Percentiles rank a stretch among this genome's conserved stretches.
phyloP scores from a whole-genome alignment of 2,797 vertebrate species.

The Champsocephalus esox region DNA sequence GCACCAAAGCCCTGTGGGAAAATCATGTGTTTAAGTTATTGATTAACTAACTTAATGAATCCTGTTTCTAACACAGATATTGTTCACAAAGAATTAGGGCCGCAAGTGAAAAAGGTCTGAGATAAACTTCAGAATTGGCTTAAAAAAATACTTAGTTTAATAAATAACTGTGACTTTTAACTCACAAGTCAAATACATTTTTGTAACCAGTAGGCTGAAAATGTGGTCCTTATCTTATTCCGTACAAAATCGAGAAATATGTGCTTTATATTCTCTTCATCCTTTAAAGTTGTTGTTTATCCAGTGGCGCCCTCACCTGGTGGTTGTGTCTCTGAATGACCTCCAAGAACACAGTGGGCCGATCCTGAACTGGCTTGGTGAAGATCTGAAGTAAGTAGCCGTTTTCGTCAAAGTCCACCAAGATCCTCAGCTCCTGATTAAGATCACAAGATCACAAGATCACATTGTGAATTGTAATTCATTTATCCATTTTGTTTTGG shows the following conservation, averaged over 20 bases:
- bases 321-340: slow-evolving; percentile 97
- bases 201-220: no score
- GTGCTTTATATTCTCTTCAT: background rate
- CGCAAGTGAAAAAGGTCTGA: no score
- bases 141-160: no score
- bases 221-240: no score
- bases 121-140: no score
- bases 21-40: slow-evolving; percentile 4
- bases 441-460: slow-evolving; percentile 17
- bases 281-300: background rate
- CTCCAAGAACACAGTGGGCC: slow-evolving; percentile 96
- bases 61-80: background rate
- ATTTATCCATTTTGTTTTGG: background rate
- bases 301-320: slow-evolving; percentile 84
- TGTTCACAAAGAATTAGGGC: background rate
- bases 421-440: slow-evolving; percentile 91
- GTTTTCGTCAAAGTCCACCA: slow-evolving; percentile 95
- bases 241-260: no score
- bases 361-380: slow-evolving; percentile 96
- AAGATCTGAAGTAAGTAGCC: slow-evolving; percentile 99
- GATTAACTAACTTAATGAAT: background rate
- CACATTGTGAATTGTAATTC: background rate
- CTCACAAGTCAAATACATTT: no score
- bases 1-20: slow-evolving; percentile 92
- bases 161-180: no score